Evolutionary conservation across 2,797 vertebrate genomes (phyloP).

Genomic region (Potorous gilbertii): DNA sequence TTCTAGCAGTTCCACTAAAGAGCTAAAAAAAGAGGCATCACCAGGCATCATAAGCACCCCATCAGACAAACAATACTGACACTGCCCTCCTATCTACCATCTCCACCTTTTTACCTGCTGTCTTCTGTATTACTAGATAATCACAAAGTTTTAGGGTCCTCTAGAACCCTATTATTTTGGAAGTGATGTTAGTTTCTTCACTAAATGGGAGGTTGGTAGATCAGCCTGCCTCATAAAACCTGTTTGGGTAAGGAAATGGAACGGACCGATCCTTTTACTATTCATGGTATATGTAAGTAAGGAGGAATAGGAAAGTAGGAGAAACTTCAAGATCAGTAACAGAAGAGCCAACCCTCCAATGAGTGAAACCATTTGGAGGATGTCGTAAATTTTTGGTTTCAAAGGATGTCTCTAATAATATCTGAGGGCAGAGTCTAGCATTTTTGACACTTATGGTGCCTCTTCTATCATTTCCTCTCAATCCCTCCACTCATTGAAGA

Average conservation of each 20-base stretch:
- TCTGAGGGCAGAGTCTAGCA: not conserved
- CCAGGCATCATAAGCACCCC: not conserved
- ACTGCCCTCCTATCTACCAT: too few species aligned
- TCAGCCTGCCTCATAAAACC: not conserved
- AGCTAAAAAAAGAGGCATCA: constrained; percentile 62
- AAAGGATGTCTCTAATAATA: not conserved
- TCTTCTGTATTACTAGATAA: not conserved
- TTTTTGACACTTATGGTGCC: not conserved
- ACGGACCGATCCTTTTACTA: not conserved
- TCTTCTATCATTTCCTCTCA: not conserved
- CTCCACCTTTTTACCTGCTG: not conserved
- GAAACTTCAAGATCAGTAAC: not conserved
- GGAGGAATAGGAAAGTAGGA: not conserved
- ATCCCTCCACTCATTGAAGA: not conserved
- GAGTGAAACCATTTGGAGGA: not conserved
- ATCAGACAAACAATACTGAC: not conserved
- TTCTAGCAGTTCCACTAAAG: constrained; percentile 64
- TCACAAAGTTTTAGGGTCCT: not conserved
- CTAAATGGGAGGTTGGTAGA: not conserved
- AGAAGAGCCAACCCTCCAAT: not conserved
- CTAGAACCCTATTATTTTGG: not conserved
- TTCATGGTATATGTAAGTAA: not conserved
- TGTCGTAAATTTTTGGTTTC: not conserved
- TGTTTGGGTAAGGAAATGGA: not conserved
- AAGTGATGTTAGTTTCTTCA: not conserved